Percentiles rank a stretch among this genome's conserved stretches.
phyloP scores from a whole-genome alignment of 2,888 invertebrate genomes.

The Scaptomyza polygonia region DNA sequence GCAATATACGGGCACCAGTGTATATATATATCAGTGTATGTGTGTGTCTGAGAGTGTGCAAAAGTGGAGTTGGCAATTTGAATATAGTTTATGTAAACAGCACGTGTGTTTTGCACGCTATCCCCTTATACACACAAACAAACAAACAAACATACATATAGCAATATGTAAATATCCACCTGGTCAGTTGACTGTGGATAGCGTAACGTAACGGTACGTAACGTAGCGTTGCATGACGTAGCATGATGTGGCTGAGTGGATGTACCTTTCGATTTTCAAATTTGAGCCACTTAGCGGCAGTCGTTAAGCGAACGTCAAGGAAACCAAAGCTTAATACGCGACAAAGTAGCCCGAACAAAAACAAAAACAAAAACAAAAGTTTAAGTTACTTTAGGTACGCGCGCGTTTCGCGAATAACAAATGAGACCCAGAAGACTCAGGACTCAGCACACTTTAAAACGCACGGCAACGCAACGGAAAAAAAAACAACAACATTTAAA shows the following conservation, averaged over 20 bases:
- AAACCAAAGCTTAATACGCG: slow-evolving; percentile 53
- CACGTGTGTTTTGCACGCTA: slow-evolving; percentile 40
- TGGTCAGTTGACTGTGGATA: slow-evolving; percentile 60
- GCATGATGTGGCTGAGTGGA: slow-evolving; percentile 32
- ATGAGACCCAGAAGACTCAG: slow-evolving; percentile 15
- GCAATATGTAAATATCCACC: slow-evolving; percentile 17
- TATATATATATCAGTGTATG: background rate
- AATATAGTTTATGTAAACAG: slow-evolving; percentile 69
- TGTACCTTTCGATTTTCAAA: slow-evolving; percentile 55
- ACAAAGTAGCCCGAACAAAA: slow-evolving; percentile 4
- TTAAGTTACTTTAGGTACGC: slow-evolving; percentile 14
- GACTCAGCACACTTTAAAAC: slow-evolving; percentile 68
- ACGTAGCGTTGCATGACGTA: slow-evolving; percentile 43
- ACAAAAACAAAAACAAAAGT: slow-evolving; percentile 8
- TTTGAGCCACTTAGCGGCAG: slow-evolving; percentile 65
- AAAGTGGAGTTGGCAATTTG: slow-evolving; percentile 65
- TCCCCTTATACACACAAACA: background rate
- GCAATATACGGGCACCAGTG: background rate
- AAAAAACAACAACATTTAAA: slow-evolving; percentile 1
- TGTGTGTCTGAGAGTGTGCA: slow-evolving; percentile 3
- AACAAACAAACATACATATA: background rate
- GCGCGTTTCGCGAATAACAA: slow-evolving; percentile 7
- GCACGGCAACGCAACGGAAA: background rate
- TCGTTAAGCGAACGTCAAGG: slow-evolving; percentile 73
- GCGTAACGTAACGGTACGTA: slow-evolving; percentile 50